Base-by-base conservation (phyloP, 2,888 invertebrate genomes). In the Drosophila putrida region DNA sequence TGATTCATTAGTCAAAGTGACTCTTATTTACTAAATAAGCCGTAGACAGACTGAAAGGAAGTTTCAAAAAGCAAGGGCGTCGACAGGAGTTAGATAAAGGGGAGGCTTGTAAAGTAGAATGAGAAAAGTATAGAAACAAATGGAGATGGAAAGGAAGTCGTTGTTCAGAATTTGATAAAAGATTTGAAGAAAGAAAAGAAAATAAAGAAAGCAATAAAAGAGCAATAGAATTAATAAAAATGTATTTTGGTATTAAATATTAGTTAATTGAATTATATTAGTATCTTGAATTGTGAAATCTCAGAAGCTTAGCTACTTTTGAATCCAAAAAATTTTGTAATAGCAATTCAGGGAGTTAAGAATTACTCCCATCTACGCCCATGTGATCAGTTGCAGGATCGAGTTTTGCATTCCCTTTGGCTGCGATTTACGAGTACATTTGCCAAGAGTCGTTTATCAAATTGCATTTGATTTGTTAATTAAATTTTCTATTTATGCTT, bases 1-100 rank as follows among this genome's bases (percentile, higher is more conserved):
- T 86, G 90, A 89, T 87, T 87, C 86, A 87, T 87, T 89, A 87
- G 86, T 88, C 88, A 89, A 87, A 87, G 86, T 89, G 89, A 89
- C 89, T 89, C 75, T 89, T 88, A 88, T 80, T 88, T 82, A 82
- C 77, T 66, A 70, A 84, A 73, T 73, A 71, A 82, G 77, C 67
- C 71, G 65, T 57, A 67, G 60, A 39, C 43, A 38, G n/a, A 43
- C 41, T 43, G 53, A 39, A 49, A 28, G 59, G 47, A 8, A 49
- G 25, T 31, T 15, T 49, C 15, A 6, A 49, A 49, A 10, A 27
- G 15, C 31, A 39, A 41, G 28, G 39, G 53, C 51, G 51, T 44
- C 20, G 35, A 27, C n/a, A 27, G 25, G 13, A 41, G 25, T 54
- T 54, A 35, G 33, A 10, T 6, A 25, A 39, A n/a, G 10, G 10